These are phyloP conservation scores for Zosterops borbonicus DNA, from an alignment of 2,113 vertebrate genomes.

Conservation along the genomic window DNA sequence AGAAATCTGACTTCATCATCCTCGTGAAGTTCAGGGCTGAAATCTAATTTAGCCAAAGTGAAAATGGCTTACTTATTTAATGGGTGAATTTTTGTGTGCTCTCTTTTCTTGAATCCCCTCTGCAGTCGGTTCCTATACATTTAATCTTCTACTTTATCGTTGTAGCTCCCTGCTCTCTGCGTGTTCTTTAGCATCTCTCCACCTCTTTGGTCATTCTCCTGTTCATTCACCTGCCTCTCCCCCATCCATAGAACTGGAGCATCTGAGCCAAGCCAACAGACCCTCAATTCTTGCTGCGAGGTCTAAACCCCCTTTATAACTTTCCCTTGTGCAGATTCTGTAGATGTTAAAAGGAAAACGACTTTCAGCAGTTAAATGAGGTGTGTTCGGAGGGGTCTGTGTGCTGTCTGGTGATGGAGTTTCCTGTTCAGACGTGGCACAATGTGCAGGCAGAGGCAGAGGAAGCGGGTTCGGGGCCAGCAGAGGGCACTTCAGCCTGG, in stretches of 20 bases:
- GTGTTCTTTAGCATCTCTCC: neutral
- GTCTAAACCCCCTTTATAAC: neutral
- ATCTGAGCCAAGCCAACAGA: neutral
- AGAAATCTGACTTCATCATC: neutral
- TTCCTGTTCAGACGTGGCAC: neutral
- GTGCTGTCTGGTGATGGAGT: neutral
- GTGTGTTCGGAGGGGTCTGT: neutral
- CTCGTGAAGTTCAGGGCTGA: neutral
- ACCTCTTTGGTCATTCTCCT: neutral
- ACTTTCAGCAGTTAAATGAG: rapidly evolving
- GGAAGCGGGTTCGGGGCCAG: conserved; percentile 40
- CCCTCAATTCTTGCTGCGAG: neutral
- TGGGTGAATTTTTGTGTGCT: neutral
- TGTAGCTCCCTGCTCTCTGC: neutral
- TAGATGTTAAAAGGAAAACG: neutral
- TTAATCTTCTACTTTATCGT: neutral
- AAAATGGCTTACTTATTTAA: neutral
- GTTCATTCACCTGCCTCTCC: neutral
- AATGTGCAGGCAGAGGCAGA: neutral
- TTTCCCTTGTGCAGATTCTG: neutral
- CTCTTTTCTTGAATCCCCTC: neutral
- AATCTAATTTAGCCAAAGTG: neutral
- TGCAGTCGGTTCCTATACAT: neutral
- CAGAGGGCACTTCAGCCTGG: conserved; percentile 62
- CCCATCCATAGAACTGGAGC: neutral